Base-by-base conservation (phyloP, 1,140 invertebrate species). In the Drosophila triauraria region DNA sequence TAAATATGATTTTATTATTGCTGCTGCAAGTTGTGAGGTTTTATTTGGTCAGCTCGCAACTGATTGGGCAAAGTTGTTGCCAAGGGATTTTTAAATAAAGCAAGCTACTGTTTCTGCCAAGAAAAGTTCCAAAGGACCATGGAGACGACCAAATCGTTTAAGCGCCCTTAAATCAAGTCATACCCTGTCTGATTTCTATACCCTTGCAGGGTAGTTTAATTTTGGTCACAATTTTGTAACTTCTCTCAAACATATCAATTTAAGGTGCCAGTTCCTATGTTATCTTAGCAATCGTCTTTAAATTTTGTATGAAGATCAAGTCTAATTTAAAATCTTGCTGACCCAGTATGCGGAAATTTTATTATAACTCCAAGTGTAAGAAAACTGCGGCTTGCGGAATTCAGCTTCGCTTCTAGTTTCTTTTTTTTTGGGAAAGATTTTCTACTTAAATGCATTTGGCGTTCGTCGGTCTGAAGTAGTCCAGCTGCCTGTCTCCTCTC, bases 1-100 rank as follows among this genome's bases (percentile, higher is more conserved):
- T 87, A 88, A 87, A 87, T 87, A 87, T 88, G 84, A 87, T 87
- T 87, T 87, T 87, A 87, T 87, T 87, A 84, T 87, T 88, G 87
- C 72, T 62, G 61, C 53, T 54, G 83, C 68, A 78, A 88, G 80
- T 84, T 88, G 80, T 60, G 77, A 60, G 46, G 61, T 79, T 72
- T 88, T 80, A 80, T 87, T 84, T 87, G 84, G 74, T 79, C 84
- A 83, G 63, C 60, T 77, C 71, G 71, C 83, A 62, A 70, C 80
- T 77, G 84, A 77, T 77, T 80, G 72, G 76, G 48, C 58, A 40
- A 75, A 80, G 78, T 80, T 80, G 64, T 67, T 60, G 57, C 48
- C 54, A 71, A 53, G 59, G 62, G 53, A 80, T 80, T 72, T 68
- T 84, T 76, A 78, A 85, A 84, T 84, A 84, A 77, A 74, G 53